Base-by-base conservation (phyloP, 2,888 invertebrate genomes). In the Ectemnius continuus region DNA sequence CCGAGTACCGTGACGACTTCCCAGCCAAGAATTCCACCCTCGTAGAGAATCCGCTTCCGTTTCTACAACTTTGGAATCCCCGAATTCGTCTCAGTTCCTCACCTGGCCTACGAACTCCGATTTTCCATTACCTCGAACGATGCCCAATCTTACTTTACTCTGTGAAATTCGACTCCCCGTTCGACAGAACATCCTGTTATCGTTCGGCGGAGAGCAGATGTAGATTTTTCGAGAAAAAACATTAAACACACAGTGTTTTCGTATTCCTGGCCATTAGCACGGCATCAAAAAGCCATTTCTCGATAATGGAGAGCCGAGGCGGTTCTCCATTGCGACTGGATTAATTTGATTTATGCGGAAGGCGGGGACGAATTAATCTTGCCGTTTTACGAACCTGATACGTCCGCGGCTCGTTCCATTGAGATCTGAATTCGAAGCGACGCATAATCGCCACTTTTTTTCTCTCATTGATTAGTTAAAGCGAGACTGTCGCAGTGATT, bases 81-180 rank as follows among this genome's bases (percentile, higher is more conserved):
- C 18, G 58, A 18, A 79, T 79, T 82, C 79, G 76, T 76, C 18
- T 70, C 75, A 64, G 69, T 20, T 48, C n/a, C 47, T 14, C 48
- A 36, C 36, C 36, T 36, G 36, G 36, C 5, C 0, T 11, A 11
- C 36, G 36, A 36, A 36, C 36, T 36, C 8, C 36, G 36, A 36
- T 36, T 36, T 36, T 36, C 36, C 36, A 36, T 36, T 36, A 36
- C 36, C 11, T 36, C 36, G 8, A 36, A 36, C 6, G 36, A 36
- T 36, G 1, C 36, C 6, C 1, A 11, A 36, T 11, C 0, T 23
- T 36, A 36, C 36, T 2, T 36, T 36, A 6, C 4, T 6, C 36
- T 36, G 36, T 36, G 36, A 36, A 36, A 36, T 36, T 36, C 1
- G 3, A 36, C 1, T 36, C 36, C 6, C 36, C 36, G 36, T 11